Evolutionary conservation across 2,797 vertebrate species (phyloP).

Genomic region (Loriculus beryllinus): DNA sequence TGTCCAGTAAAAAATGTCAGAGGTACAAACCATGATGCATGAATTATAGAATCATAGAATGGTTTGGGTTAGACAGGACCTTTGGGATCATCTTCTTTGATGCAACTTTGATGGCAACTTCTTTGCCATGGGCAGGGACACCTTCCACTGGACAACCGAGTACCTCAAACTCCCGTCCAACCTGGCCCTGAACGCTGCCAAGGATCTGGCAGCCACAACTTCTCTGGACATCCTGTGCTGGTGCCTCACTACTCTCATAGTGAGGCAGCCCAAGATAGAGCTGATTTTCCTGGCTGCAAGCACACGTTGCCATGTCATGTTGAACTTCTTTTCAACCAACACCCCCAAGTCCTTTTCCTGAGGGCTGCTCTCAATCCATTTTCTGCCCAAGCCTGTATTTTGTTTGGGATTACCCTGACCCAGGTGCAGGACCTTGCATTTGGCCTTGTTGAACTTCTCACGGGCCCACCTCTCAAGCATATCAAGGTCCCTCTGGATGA

Average conservation of each 20-base stretch:
- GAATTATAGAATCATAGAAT: not conserved
- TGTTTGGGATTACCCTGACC: not conserved
- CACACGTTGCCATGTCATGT: not conserved
- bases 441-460: not conserved
- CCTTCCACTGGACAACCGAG: accelerated
- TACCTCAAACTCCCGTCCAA: not conserved
- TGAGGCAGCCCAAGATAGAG: not conserved
- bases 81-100: not conserved
- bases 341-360: not conserved
- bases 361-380: not conserved
- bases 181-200: not conserved
- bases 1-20: not conserved
- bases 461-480: not conserved
- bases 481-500: not conserved
- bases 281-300: not conserved
- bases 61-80: not conserved
- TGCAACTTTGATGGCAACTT: too few relatives aligned
- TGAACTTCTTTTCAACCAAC: not conserved
- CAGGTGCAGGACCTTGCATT: not conserved
- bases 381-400: not conserved
- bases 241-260: not conserved
- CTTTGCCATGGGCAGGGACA: not conserved
- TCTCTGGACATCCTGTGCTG: not conserved
- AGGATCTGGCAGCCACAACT: not conserved
- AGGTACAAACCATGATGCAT: not conserved